Evolutionary conservation across 1,140 invertebrate species (phyloP), one percentile per base, ranked within the genome.

Genomic region (Leptonema lineaticorne): DNA sequence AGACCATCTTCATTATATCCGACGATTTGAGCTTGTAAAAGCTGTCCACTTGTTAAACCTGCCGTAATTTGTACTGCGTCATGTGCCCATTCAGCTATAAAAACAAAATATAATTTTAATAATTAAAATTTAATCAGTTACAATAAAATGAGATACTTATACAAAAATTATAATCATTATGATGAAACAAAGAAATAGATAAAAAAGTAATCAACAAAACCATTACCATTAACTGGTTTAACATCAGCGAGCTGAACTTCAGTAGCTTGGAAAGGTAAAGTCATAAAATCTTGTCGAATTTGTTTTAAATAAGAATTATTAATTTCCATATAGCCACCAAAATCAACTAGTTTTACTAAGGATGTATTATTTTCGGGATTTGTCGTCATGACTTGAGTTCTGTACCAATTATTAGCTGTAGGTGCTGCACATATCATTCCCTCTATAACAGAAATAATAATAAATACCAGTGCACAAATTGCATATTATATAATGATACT

Each of bases 241-340:
- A 99, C 85, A 82, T 96, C 91, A 8, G 94, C 93, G 75, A 99
- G 82, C 76, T 90, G 89, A 76, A 95, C 94, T 84, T 98, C 96
- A 33, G 92, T 90, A 48, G 96, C 94, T 87, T 98, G 96, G 84
- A 98, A 98, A 18, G 96, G 96, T 74, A 98, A 82, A 26, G 87
- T 85, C 83, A 97, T 90, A 77, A 96, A 97, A 80, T 98, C 95
- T 67, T 88, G 90, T 70, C 94, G 87, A 67, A 99, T 96, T 82
- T 96, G 92, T 75, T 92, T 87, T 74, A 97, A 85, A 67, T 86
- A 81, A 22, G 86, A 81, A 69, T 89, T 89, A 69, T 87, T 85
- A n/a, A 96, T 83, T 33, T 84, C 85, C 74, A 88, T 87, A 78
- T 92, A 98, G 50, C 96, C 96, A 26, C 97, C 97, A 78, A 95